A percentile compares a stretch with the other conserved stretches of the same genome.
phyloP scores from a whole-genome alignment of 2,797 vertebrate species.

The Bufotes viridis region DNA sequence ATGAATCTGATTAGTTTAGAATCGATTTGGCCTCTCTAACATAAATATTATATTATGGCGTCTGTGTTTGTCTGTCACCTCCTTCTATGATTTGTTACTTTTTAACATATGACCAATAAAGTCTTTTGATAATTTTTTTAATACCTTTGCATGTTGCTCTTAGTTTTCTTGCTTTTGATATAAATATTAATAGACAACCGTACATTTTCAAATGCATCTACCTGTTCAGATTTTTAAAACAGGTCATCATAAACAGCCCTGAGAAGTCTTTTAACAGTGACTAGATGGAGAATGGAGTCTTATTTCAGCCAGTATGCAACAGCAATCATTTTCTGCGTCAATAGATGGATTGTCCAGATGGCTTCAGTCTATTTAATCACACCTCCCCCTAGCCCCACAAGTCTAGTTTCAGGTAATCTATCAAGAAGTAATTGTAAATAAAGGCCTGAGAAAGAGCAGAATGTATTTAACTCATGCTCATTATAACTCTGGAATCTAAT shows the following conservation, averaged over 20 bases:
- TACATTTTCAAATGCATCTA: background rate
- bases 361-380: conserved; percentile 94
- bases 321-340: conserved; percentile 82
- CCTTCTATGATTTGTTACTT: too few species aligned
- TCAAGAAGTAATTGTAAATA: conserved; percentile 85
- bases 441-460: conserved; percentile 70
- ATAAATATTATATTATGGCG: too few species aligned
- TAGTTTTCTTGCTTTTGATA: too few species aligned
- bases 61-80: too few species aligned
- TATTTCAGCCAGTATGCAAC: conserved; percentile 83
- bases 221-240: background rate
- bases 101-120: too few species aligned
- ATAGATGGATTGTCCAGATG: conserved; percentile 87
- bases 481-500: conserved; percentile 61
- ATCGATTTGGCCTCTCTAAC: too few species aligned
- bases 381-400: conserved; percentile 81
- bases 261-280: background rate
- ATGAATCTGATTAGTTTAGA: too few species aligned
- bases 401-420: conserved; percentile 91
- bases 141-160: too few species aligned
- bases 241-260: background rate
- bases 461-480: conserved; percentile 66
- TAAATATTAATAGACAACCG: background rate
- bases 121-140: too few species aligned
- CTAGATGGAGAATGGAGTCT: conserved; percentile 73